phyloP scores from a whole-genome alignment of 2,888 invertebrate genomes.

The Alviniconcha strummeri region DNA sequence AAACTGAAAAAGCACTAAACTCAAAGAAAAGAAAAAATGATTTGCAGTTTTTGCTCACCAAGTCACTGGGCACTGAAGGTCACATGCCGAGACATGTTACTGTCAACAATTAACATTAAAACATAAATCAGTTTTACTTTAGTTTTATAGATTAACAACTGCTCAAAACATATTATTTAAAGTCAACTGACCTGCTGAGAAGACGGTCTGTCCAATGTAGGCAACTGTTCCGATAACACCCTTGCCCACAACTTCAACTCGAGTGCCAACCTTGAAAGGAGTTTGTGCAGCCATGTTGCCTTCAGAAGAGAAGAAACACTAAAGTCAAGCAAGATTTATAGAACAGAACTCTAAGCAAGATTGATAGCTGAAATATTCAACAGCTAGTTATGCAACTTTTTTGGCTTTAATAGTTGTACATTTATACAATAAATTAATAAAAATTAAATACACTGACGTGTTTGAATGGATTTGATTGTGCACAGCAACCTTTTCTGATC shows the following conservation, averaged over 20 bases:
- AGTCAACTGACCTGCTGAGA: constrained; percentile 88
- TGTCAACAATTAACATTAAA: too few relatives aligned
- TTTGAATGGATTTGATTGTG: not conserved
- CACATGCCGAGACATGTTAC: too few relatives aligned
- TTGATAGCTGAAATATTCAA: not conserved
- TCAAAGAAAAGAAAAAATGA: not conserved
- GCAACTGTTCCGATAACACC: constrained; percentile 92
- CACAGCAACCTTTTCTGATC: not conserved
- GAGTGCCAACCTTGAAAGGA: constrained; percentile 83
- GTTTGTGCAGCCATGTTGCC: constrained; percentile 55
- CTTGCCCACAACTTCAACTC: constrained; percentile 90
- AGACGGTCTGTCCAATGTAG: constrained; percentile 92
- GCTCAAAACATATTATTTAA: not conserved
- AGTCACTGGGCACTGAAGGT: not conserved
- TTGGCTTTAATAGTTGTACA: not conserved
- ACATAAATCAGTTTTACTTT: not conserved
- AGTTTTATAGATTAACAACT: not conserved
- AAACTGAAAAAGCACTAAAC: not conserved
- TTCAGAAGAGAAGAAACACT: not conserved
- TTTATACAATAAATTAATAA: too few relatives aligned
- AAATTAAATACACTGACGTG: not conserved
- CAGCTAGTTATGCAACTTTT: not conserved
- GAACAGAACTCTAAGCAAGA: not conserved
- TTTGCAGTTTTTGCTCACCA: not conserved
- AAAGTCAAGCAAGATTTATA: not conserved